phyloP scores from a whole-genome alignment of 1,140 invertebrate genomes.

The Hyposmocoma kahamanoa region DNA sequence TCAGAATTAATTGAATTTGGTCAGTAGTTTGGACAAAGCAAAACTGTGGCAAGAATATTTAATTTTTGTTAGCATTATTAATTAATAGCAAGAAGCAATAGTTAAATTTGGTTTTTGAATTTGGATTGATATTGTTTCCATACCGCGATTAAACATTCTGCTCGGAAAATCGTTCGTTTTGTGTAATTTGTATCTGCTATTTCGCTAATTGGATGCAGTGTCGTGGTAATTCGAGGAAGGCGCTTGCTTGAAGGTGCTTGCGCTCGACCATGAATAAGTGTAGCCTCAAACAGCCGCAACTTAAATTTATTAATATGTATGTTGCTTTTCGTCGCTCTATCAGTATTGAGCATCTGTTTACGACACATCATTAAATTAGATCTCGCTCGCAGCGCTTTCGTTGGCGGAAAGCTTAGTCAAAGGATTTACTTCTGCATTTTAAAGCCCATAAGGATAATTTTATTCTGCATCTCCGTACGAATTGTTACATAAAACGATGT shows the following conservation, averaged over 20 bases:
- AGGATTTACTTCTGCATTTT: constrained; percentile 8
- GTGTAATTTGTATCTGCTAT: no score
- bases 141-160: no score
- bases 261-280: no score
- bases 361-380: constrained; percentile 26
- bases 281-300: background rate
- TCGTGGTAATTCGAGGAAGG: no score
- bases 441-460: constrained; percentile 2
- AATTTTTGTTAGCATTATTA: background rate
- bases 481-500: constrained; percentile 18
- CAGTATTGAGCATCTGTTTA: constrained; percentile 22
- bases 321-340: constrained; percentile 11
- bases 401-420: constrained; percentile 5
- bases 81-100: no score
- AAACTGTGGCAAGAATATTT: background rate
- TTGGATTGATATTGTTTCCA: no score
- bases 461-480: background rate
- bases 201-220: no score
- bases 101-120: no score
- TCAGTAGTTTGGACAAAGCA: constrained; percentile 20
- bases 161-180: no score
- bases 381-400: constrained; percentile 12
- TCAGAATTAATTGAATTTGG: constrained; percentile 27
- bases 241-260: no score
- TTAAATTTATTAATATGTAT: background rate